Evolutionary conservation across 2,113 vertebrate genomes (phyloP), one percentile per base, ranked within the genome.

Genomic region (Blennius ocellaris): DNA sequence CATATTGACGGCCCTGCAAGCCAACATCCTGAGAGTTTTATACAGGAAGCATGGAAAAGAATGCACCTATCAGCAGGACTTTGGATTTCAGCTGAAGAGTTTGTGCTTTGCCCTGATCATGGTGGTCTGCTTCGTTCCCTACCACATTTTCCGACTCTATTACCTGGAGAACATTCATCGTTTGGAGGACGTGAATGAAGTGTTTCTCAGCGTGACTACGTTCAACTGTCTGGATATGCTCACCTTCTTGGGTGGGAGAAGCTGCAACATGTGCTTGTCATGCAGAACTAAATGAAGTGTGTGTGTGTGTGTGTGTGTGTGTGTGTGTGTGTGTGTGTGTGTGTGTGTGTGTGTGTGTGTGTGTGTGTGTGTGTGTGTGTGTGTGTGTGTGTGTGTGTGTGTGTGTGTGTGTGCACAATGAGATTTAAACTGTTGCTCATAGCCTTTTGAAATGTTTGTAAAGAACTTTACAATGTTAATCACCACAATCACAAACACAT

Each of bases 11-110:
- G 87, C 21, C 38, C 48, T 96, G 6, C 96, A 98, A 71, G 64
- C 85, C 48, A 85, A 93, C 10, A 90, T 95, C 55, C 76, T 96
- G 0, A 7, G 84, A 9, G 80, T 81, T 15, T 86, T 96, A 67
- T 64, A 75, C 0, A 90, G 63, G 81, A 96, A 87, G 55, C 60
- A 95, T 5, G 86, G 72, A 0, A 40, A 72, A 0, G 86, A 87
- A 5, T 76, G 92, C 2, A 87, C 86, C 3, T 91, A 85, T 14
- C 94, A 97, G 75, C 96, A 97, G 78, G 96, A 97, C 11, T 97
- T 97, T 53, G 94, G 94, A 92, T 95, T 94, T 16, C 96, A 98
- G 50, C 45, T 95, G 59, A 97, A 97, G 85, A 97, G 95, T 47
- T 11, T 97, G 36, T 90, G 92, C 80, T 97, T 99, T 58, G 92